Conservation (phyloP, 2,888 invertebrate species). For the Hybos culiciformis region DNA sequence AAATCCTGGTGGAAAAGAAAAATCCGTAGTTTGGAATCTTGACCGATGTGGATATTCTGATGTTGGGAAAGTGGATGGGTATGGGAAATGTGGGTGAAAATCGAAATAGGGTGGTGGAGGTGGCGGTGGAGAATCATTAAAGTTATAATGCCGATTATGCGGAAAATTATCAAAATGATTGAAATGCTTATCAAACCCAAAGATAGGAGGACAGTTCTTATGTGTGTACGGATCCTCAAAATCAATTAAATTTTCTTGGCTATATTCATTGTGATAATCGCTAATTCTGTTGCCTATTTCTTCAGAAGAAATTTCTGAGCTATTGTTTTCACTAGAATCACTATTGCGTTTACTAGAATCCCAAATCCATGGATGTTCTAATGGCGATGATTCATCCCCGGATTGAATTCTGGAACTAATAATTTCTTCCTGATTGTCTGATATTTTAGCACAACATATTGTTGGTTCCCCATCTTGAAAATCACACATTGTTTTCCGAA, state of each 20-base stretch:
- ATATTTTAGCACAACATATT: conserved; percentile 25
- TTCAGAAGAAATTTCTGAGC: background rate
- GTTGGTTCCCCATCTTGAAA: conserved; percentile 22
- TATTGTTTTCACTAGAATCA: background rate
- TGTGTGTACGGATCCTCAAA: conserved; percentile 26
- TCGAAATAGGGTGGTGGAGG: background rate
- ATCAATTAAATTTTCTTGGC: conserved; percentile 20
- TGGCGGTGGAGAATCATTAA: too few relatives aligned
- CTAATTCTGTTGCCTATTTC: conserved; percentile 2
- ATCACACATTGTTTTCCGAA: conserved; percentile 24
- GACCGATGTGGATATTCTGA: too few relatives aligned
- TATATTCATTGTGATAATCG: conserved; percentile 2
- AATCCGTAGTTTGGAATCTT: too few relatives aligned
- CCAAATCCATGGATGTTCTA: conserved; percentile 27
- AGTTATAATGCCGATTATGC: background rate
- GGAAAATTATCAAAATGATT: conserved; percentile 10
- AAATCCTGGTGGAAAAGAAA: too few relatives aligned
- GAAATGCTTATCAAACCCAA: conserved; percentile 22
- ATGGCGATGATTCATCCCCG: conserved; percentile 14
- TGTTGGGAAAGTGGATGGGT: too few relatives aligned
- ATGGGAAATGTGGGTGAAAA: background rate
- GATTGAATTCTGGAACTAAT: conserved; percentile 7
- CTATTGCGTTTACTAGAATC: conserved; percentile 11
- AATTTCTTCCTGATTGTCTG: conserved; percentile 7
- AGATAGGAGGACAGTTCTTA: conserved; percentile 28